phyloP scores from a whole-genome alignment of 2,888 invertebrate genomes.

The Noctua fimbriata region DNA sequence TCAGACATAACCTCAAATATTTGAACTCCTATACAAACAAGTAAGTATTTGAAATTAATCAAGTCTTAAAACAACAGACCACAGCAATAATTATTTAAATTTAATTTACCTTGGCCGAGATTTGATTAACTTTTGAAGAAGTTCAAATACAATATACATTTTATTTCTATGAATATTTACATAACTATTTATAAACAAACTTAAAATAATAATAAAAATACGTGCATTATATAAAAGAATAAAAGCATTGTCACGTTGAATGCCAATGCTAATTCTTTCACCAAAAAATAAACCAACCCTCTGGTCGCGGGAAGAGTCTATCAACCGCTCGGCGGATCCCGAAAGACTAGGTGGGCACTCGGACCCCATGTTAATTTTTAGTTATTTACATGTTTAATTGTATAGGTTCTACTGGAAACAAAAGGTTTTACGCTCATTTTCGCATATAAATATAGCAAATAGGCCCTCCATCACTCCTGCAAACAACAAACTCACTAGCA shows the following conservation, averaged over 20 bases:
- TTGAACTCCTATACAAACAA: slow-evolving; percentile 32
- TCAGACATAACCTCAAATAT: slow-evolving; percentile 43
- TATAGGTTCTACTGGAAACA: not conserved
- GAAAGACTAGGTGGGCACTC: not conserved
- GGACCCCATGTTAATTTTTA: not conserved
- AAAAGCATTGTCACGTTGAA: not conserved
- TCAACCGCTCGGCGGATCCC: not conserved
- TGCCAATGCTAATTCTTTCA: not conserved
- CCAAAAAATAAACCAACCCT: not conserved
- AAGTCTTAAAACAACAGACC: slow-evolving; percentile 22
- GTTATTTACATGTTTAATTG: not conserved
- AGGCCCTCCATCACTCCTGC: not conserved
- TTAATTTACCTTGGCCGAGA: slow-evolving; percentile 10
- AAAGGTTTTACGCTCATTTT: no score
- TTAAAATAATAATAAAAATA: not conserved
- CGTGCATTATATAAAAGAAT: not conserved
- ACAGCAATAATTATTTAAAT: slow-evolving; percentile 18
- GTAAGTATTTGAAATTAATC: slow-evolving; percentile 31
- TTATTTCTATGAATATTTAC: not conserved
- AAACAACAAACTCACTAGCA: not conserved
- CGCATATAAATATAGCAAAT: not conserved
- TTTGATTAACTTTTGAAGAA: slow-evolving; percentile 15
- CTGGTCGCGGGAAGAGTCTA: not conserved
- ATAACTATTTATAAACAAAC: not conserved
- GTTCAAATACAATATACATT: not conserved